phyloP scores from a whole-genome alignment of 2,888 invertebrate genomes.

The Hydropsyche betteni region DNA sequence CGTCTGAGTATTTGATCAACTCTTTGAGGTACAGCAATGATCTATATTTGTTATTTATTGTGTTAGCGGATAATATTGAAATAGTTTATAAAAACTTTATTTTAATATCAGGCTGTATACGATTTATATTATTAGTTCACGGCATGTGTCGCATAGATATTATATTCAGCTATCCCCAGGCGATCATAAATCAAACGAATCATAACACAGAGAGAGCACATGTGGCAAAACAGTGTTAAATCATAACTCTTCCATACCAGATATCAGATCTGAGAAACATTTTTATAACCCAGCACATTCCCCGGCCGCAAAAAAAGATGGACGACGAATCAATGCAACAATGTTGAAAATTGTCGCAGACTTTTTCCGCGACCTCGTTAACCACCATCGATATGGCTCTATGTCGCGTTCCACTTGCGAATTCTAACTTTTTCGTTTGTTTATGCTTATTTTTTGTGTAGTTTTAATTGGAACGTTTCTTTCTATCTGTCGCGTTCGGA shows the following conservation, averaged over 20 bases:
- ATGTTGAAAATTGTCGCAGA: too few species aligned
- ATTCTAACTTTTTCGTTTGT: neutral
- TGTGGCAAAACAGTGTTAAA: neutral
- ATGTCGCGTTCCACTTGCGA: too few species aligned
- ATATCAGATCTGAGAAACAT: neutral
- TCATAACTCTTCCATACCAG: constrained; percentile 10
- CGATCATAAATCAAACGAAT: constrained; percentile 28
- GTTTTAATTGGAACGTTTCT: constrained; percentile 20
- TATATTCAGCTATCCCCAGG: constrained; percentile 3
- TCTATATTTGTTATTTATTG: too few species aligned
- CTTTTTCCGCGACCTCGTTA: too few species aligned
- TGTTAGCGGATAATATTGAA: too few species aligned
- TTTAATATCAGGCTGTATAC: too few species aligned
- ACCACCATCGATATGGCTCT: too few species aligned
- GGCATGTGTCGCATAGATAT: too few species aligned
- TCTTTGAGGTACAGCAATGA: neutral
- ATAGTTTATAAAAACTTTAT: too few species aligned
- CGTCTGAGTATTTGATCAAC: constrained; percentile 22
- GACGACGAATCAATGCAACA: too few species aligned
- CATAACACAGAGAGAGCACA: neutral
- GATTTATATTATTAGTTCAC: too few species aligned
- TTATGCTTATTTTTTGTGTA: neutral
- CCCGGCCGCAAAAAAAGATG: neutral
- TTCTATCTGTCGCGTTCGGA: constrained; percentile 5
- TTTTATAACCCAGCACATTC: neutral